Evolutionary conservation across 2,888 invertebrate species (phyloP).

Genomic region (Euproctis similis): DNA sequence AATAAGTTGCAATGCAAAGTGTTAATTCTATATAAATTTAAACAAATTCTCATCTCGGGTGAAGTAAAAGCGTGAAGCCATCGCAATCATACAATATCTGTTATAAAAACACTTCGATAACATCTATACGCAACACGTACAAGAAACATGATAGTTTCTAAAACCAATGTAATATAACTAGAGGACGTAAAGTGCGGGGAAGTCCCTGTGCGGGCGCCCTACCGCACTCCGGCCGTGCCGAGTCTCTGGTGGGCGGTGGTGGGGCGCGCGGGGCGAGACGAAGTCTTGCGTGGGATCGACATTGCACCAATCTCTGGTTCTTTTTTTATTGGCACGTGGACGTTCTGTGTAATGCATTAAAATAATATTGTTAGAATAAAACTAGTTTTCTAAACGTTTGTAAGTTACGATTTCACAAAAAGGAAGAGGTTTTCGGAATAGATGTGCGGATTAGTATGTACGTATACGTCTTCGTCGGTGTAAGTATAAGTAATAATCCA

Average conservation of each 20-base stretch:
- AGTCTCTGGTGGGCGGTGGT: slow-evolving; percentile 34
- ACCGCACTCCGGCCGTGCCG: slow-evolving; percentile 49
- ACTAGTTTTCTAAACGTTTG: too few relatives aligned
- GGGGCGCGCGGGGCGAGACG: slow-evolving; percentile 27
- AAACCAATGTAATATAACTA: neutral
- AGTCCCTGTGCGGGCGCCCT: slow-evolving; percentile 19
- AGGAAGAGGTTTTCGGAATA: too few relatives aligned
- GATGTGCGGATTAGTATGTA: too few relatives aligned
- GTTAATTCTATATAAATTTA: neutral
- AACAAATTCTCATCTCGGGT: neutral
- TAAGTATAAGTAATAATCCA: too few relatives aligned
- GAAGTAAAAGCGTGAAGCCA: slow-evolving; percentile 9
- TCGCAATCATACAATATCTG: slow-evolving; percentile 12
- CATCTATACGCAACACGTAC: slow-evolving; percentile 11
- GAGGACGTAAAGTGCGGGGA: neutral
- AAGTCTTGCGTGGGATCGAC: slow-evolving; percentile 31
- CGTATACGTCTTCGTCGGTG: too few relatives aligned
- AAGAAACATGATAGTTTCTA: slow-evolving; percentile 13
- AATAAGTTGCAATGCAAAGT: neutral
- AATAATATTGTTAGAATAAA: too few relatives aligned
- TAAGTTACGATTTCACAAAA: too few relatives aligned
- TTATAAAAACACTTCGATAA: slow-evolving; percentile 14
- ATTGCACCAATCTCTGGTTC: slow-evolving; percentile 33
- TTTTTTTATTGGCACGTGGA: slow-evolving; percentile 36
- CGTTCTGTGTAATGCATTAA: slow-evolving; percentile 23